A percentile compares a stretch with the other conserved stretches of the same genome.
Conservation (phyloP, 2,113 vertebrate species). For the Ibidorhyncha struthersii region DNA sequence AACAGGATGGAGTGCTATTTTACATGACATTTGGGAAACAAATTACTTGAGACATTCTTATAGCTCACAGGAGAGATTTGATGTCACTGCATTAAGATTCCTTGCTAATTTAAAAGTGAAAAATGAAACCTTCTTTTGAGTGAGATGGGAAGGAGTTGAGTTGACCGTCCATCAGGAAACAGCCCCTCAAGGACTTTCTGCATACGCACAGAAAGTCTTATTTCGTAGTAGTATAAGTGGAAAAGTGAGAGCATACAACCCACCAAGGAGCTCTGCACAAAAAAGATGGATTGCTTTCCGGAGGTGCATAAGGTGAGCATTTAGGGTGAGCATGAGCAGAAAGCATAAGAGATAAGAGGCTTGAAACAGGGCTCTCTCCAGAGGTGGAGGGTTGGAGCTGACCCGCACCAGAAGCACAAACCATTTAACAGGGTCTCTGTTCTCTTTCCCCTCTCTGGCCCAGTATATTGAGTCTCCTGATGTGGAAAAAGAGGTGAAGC, state of each 20-base stretch:
- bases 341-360: neutral
- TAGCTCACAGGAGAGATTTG: neutral
- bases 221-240: neutral
- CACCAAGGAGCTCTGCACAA: neutral
- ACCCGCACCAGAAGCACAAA: neutral
- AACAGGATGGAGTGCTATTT: neutral
- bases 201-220: neutral
- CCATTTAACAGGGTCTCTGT: neutral
- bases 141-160: neutral
- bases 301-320: neutral
- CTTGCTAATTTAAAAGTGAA: conserved; percentile 2
- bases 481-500: conserved; percentile 95
- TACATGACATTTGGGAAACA: conserved; percentile 12
- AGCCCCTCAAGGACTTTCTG: neutral
- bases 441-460: neutral
- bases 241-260: neutral
- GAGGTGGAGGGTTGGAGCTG: neutral
- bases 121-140: neutral
- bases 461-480: conserved; percentile 90
- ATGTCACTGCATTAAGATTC: neutral
- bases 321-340: neutral
- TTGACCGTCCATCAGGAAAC: neutral
- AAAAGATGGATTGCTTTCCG: neutral
- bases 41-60: neutral
- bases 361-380: neutral